A percentile compares a stretch with the other conserved stretches of the same genome.
These are phyloP conservation scores for Butorides virescens DNA, from an alignment of 2,113 vertebrate genomes.

Conservation along the genomic window DNA sequence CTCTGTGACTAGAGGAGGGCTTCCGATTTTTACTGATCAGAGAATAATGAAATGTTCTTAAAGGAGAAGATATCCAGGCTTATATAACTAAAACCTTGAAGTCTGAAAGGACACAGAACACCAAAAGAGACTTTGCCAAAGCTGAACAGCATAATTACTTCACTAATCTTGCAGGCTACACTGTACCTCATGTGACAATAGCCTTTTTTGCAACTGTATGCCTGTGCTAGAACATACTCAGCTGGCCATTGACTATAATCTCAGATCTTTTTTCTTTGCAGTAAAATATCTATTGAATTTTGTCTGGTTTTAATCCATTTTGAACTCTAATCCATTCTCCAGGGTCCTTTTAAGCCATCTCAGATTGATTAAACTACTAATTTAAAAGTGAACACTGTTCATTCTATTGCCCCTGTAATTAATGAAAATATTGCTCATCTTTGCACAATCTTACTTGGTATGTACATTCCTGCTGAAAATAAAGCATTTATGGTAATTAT, in stretches of 20 bases:
- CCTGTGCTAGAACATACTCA: neutral
- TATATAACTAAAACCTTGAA: neutral
- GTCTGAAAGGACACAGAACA: neutral
- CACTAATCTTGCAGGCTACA: neutral
- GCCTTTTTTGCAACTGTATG: neutral
- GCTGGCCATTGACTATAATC: neutral
- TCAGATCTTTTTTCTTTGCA: neutral
- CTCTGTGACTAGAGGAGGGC: neutral
- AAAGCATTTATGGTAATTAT: neutral
- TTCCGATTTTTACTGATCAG: neutral
- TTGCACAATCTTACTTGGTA: neutral
- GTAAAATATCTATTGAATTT: neutral
- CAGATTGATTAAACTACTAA: neutral
- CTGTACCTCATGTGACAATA: fast-evolving
- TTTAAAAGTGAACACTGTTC: neutral
- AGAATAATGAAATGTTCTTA: neutral
- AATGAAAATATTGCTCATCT: neutral
- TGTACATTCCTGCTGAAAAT: neutral
- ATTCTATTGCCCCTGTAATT: neutral
- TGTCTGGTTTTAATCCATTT: neutral
- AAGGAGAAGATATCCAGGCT: neutral
- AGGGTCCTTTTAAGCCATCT: neutral
- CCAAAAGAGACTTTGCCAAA: neutral
- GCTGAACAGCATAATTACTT: neutral
- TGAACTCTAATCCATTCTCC: neutral